Evolutionary conservation across 2,113 vertebrate species (phyloP).

Genomic region (Chamaea fasciata): DNA sequence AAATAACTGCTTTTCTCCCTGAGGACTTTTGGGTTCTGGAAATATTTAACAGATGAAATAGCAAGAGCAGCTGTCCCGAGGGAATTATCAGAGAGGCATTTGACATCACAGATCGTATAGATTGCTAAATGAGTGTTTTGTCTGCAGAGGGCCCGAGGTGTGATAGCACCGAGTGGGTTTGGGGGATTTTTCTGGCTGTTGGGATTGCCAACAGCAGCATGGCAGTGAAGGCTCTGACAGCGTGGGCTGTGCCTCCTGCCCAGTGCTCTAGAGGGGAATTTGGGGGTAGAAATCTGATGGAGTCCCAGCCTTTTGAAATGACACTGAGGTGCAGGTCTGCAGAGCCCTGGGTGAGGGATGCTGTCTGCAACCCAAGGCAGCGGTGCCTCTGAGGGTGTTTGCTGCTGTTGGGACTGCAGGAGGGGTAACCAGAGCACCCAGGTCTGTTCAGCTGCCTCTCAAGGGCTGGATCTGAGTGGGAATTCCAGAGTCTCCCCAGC

Average conservation of each 20-base stretch:
- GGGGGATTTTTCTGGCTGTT: not conserved
- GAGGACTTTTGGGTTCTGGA: conserved; percentile 37
- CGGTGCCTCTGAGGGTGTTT: fast-evolving
- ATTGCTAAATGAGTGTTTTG: conserved; percentile 3
- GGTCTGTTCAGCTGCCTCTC: not conserved
- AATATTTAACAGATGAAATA: conserved; percentile 46
- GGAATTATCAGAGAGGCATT: not conserved
- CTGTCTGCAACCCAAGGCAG: not conserved
- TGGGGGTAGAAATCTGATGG: not conserved
- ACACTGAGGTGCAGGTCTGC: not conserved
- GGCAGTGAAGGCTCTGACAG: fast-evolving
- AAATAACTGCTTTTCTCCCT: conserved; percentile 52
- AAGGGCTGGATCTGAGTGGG: not conserved
- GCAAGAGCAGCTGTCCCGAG: conserved; percentile 33
- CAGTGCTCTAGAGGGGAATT: not conserved
- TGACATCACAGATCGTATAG: not conserved
- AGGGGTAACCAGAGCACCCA: fast-evolving
- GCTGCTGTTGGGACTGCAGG: not conserved
- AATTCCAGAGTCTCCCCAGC: not conserved
- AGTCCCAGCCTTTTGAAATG: not conserved
- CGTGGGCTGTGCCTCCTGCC: not conserved
- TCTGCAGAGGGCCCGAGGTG: not conserved
- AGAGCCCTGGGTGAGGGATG: fast-evolving
- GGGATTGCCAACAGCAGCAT: fast-evolving
- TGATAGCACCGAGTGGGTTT: not conserved